Evolutionary conservation across 2,113 vertebrate genomes (phyloP).

Genomic region (Nycticebus coucang): DNA sequence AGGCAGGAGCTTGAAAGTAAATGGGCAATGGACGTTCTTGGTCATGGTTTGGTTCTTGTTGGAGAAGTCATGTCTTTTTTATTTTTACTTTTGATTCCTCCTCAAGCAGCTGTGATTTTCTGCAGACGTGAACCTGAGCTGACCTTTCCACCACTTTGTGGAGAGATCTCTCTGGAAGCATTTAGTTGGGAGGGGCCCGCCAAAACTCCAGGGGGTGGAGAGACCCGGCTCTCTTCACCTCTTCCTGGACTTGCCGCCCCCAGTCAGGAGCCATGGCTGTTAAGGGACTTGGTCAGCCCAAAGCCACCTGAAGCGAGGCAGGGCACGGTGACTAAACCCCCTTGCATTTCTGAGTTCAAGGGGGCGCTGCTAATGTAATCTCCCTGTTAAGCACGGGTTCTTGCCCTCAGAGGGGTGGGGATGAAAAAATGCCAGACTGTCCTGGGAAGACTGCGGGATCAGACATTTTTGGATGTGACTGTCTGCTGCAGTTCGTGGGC

Average conservation of each 20-base stretch:
- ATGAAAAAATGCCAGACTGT: not conserved
- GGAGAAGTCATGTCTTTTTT: not conserved
- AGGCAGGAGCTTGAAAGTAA: not conserved
- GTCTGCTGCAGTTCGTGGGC: constrained; percentile 39
- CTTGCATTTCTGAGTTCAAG: not conserved
- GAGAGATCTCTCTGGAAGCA: not conserved
- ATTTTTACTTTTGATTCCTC: not conserved
- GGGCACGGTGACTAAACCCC: not conserved
- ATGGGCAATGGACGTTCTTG: not conserved
- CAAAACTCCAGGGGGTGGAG: not conserved
- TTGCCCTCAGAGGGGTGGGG: not conserved
- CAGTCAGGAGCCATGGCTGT: not conserved
- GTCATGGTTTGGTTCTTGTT: not conserved
- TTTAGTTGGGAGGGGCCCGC: not conserved
- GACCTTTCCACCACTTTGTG: not conserved
- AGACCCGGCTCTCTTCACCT: not conserved
- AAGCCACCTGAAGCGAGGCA: not conserved
- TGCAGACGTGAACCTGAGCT: not conserved
- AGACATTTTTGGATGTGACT: constrained; percentile 60
- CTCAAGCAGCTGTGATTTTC: not conserved
- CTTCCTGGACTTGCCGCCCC: not conserved
- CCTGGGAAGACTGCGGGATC: constrained; percentile 50
- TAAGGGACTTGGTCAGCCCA: not conserved
- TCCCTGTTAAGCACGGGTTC: not conserved
- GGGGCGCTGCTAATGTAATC: not conserved